Base-by-base conservation (phyloP, 2,797 vertebrate species). In the Muraenolepis orangiensis region DNA sequence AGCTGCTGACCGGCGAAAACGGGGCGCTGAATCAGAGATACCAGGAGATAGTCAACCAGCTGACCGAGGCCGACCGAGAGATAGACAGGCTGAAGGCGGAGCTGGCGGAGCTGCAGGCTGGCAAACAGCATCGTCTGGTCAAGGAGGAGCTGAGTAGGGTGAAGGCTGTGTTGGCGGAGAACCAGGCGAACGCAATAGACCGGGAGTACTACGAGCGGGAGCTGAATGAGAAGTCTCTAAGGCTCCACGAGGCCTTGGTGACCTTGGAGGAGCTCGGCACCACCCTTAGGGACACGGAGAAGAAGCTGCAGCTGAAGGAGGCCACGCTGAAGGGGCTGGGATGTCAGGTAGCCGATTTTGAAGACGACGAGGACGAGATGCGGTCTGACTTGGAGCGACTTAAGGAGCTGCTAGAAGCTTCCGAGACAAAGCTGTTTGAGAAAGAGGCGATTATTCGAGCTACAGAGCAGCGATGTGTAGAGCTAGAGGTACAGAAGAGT, bases 21-120 rank as follows among this genome's bases (percentile, higher is more conserved):
- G 73, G 82, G 11, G 92, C 92, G 13, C 66, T 95, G 76, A 92
- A 93, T 76, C 94, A 94, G 38, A 87, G 89, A 11, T 94, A 91
- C 79, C 94, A 95, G 80, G 94, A 95, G 81, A 95, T 95, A 12
- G 78, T 95, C 46, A 95, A 95, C 82, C 94, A 95, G 84, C 87
- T 95, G 79, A 94, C 92, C 1, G 94, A 94, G 84, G 94, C 94
- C 0, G 94, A 95, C 81, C 80, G 93, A 80, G 94, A 95, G 86
- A 94, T 95, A 79, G 93, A 95, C 78, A 69, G 92, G 73, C 90
- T 95, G 36, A 94, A 94, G 84, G 84, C 85, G 0, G 93, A 95
- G 81, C 85, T 94, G 66, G 82, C 85, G 70, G 79, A 74, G 73
- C 86, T 91, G 66, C 92, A 91, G 66, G 87, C 86, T 0, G 82